Conservation (phyloP, 2,888 invertebrate species). For the Xestia ashworthii region DNA sequence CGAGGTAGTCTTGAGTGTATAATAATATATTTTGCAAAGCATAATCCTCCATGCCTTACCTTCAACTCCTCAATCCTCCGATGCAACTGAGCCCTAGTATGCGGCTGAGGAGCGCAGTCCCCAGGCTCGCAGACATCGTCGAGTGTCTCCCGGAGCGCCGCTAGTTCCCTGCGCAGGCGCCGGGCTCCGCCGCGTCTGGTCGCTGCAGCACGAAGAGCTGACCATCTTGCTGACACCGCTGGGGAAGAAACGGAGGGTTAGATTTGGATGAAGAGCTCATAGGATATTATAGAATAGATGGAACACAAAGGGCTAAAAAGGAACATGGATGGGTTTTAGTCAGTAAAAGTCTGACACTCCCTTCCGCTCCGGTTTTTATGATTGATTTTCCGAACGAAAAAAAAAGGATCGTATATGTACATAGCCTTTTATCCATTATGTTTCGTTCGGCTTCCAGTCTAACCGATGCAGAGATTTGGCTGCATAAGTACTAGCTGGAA, state of each 20-base stretch:
- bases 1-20: too few relatives aligned
- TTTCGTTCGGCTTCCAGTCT: background rate
- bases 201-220: constrained; percentile 86
- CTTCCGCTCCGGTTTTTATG: too few relatives aligned
- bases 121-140: constrained; percentile 91
- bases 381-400: too few relatives aligned
- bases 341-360: too few relatives aligned
- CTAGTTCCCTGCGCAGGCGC: constrained; percentile 91
- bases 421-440: background rate
- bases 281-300: too few relatives aligned
- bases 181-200: constrained; percentile 86
- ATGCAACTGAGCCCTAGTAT: constrained; percentile 86
- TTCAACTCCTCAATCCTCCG: constrained; percentile 87
- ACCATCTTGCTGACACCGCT: constrained; percentile 89
- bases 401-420: background rate
- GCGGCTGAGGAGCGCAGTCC: constrained; percentile 90
- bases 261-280: background rate
- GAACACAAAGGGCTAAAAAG: too few relatives aligned
- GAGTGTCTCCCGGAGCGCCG: constrained; percentile 90
- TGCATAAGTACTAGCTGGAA: background rate
- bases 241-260: constrained; percentile 50
- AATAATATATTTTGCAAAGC: background rate
- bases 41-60: constrained; percentile 66
- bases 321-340: too few relatives aligned
- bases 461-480: background rate